phyloP scores from a whole-genome alignment of 2,797 vertebrate genomes.

The Phoeniculus purpureus region DNA sequence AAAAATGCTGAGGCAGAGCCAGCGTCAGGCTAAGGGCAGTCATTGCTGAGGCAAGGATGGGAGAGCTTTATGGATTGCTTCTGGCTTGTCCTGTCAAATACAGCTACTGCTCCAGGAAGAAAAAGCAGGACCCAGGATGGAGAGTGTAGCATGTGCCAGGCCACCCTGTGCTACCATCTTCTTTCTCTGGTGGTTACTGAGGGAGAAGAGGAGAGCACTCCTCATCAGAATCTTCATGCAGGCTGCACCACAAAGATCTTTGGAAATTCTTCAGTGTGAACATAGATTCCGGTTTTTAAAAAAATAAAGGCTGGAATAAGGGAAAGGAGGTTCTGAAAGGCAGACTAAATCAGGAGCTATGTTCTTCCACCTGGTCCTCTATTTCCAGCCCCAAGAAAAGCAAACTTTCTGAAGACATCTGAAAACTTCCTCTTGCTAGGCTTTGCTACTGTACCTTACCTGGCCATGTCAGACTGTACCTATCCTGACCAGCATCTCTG shows the following conservation, averaged over 20 bases:
- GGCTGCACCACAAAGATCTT: background rate
- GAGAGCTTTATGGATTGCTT: background rate
- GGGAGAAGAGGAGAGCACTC: background rate
- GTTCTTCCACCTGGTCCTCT: background rate
- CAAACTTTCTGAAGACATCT: background rate
- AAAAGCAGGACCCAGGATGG: background rate
- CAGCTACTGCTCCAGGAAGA: background rate
- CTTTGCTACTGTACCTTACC: background rate
- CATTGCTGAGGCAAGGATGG: background rate
- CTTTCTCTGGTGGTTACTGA: background rate
- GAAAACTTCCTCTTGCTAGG: background rate
- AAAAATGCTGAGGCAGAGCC: background rate
- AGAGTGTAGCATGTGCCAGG: fast-evolving
- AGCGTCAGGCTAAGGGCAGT: background rate
- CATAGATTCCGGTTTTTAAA: background rate
- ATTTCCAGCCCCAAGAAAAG: background rate
- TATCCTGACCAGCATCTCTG: background rate
- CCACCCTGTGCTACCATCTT: background rate
- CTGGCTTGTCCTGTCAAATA: background rate
- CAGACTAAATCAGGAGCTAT: background rate
- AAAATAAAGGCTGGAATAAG: background rate
- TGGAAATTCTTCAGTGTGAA: background rate
- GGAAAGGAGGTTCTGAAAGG: background rate
- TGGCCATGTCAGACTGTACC: background rate
- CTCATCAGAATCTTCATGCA: background rate